Conservation (phyloP, 2,797 vertebrate species). For the Xenentodon cancila region DNA sequence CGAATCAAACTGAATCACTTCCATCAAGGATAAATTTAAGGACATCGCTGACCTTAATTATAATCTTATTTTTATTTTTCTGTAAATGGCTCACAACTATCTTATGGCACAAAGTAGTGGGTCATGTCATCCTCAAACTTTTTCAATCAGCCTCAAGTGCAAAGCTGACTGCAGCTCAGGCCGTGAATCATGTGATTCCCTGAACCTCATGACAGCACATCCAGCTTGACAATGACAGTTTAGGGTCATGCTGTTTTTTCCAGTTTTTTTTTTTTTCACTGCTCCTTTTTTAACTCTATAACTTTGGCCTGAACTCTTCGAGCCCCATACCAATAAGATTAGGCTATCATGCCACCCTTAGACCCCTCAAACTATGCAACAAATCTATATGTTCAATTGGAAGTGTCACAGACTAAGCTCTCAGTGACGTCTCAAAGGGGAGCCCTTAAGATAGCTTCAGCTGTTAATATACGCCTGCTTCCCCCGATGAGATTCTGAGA, state of each 20-base stretch:
- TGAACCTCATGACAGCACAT: constrained; percentile 52
- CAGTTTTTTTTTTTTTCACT: constrained; percentile 37
- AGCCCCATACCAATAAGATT: constrained; percentile 75
- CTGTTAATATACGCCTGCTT: constrained; percentile 70
- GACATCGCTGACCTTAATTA: no score
- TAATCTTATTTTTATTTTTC: not conserved
- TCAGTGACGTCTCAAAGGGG: constrained; percentile 69
- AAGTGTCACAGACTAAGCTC: constrained; percentile 74
- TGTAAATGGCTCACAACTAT: constrained; percentile 8
- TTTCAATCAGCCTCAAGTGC: constrained; percentile 11
- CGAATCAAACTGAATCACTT: no score
- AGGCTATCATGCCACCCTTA: constrained; percentile 62
- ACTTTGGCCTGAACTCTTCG: constrained; percentile 50
- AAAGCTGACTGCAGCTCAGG: constrained; percentile 79
- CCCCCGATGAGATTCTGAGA: constrained; percentile 77
- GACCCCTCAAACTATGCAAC: constrained; percentile 54
- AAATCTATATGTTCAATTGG: constrained; percentile 77
- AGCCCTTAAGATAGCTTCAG: constrained; percentile 71
- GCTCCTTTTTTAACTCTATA: constrained; percentile 48
- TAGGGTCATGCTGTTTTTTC: constrained; percentile 70
- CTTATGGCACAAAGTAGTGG: constrained; percentile 3
- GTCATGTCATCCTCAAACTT: constrained; percentile 33
- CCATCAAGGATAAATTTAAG: no score
- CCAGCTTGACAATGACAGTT: constrained; percentile 67
- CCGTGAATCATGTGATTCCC: constrained; percentile 43